Base-by-base conservation (phyloP, 2,888 invertebrate genomes). In the Acrobasis consociella region DNA sequence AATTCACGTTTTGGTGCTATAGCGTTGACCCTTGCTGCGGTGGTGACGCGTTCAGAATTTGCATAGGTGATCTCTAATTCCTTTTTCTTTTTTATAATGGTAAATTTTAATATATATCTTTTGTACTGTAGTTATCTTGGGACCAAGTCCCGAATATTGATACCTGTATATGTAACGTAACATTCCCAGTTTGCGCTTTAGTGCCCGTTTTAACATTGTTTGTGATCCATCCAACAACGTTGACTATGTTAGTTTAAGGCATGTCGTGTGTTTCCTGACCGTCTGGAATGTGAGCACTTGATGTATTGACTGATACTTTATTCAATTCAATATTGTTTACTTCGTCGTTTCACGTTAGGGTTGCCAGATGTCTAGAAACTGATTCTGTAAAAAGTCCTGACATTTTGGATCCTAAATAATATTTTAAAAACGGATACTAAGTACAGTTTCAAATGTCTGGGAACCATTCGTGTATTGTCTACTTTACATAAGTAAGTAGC, bases 131-230 rank as follows among this genome's bases (percentile, higher is more conserved):
- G 85, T 82, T 85, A 62, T 60, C 67, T 75, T 72, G 76, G 80
- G 81, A 74, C 77, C 71, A 67, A 77, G 78, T 83, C 83, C 79
- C 77, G 78, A 75, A 76, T 82, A 91, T 92, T 92, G 91, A 91
- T 92, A 92, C 92, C 91, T 92, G 91, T 92, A 86, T 86, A 72
- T 81, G 81, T 82, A 84, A 86, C 87, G 81, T 88, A 88, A 91
- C 91, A 91, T 92, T 91, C 90, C 91, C 86, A 85, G 89, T 90
- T 83, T 90, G 90, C 77, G 88, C 89, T 90, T 90, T 83, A 85
- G 84, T 90, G 85, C 86, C 75, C 70, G 67, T 77, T 73, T 82
- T 88, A 90, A 91, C 88, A 88, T 80, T 87, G 89, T 89, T 90
- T 91, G 91, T 91, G 91, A 89, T 90, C 91, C 88, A 91, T 91